Evolutionary conservation across 2,113 vertebrate species (phyloP), one percentile per base, ranked within the genome.

Genomic region (Zosterops japonicus): DNA sequence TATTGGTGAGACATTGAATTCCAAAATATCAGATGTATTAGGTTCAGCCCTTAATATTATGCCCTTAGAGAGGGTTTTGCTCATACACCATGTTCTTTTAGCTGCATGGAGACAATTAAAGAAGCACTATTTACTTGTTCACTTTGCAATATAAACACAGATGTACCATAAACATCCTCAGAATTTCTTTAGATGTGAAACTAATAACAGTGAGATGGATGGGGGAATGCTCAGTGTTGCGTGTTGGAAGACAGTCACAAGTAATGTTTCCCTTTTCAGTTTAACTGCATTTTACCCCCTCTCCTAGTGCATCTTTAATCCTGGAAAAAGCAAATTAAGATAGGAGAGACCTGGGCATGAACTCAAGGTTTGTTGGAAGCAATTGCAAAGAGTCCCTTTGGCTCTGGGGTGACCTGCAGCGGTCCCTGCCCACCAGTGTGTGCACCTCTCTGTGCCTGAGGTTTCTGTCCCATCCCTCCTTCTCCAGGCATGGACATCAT

Each of bases 381-480:
- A 64, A 6, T 5, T 71, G 21, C 20, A 75, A 86, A 36, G n/a
- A 33, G 42, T 63, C 2, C 11, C 7, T 13, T 47, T 56, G 61
- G 59, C 25, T 72, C 55, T 5, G 8, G 7, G 47, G 67, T 29
- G 57, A 35, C 14, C 53, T 39, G 35, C 33, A 71, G 31, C 8
- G 0, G 0, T 52, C 41, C 16, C 49, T 69, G 46, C 7, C 27
- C 35, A 39, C 10, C 25, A 0, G 0, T 77, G 53, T 22, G 5
- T 0, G 1, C 23, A 24, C 4, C 25, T 29, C 33, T 16, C 44
- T 39, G 28, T 25, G 41, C 8, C 52, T 46, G 47, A 25, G 1
- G 0, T 61, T 69, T 47, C 56, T 57, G 42, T 44, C 11, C 36
- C 46, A 36, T 67, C 31, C 24, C 9, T 53, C 24, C 28, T 74